Percentiles rank a stretch among this genome's conserved stretches.
These are phyloP conservation scores for Micronisus gabar DNA, from an alignment of 2,113 vertebrate genomes.

Conservation along the genomic window DNA sequence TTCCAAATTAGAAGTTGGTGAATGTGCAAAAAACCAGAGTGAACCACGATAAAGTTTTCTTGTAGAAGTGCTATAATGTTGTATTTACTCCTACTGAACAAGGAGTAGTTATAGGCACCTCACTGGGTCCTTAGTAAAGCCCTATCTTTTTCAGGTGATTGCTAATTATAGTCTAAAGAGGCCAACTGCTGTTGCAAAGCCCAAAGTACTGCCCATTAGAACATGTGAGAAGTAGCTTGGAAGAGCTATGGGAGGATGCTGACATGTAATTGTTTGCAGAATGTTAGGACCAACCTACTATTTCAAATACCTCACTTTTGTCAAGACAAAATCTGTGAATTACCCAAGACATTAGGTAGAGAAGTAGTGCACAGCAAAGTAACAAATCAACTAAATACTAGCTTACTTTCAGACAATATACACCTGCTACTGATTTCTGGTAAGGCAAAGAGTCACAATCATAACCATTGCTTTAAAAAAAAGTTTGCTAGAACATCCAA, in stretches of 20 bases:
- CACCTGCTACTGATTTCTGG: neutral
- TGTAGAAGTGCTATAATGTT: neutral
- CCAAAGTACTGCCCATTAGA: neutral
- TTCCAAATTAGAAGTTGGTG: neutral
- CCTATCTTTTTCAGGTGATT: neutral
- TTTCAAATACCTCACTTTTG: neutral
- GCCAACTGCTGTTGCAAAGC: neutral
- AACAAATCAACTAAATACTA: neutral
- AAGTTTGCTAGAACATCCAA: neutral
- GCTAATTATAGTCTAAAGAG: neutral
- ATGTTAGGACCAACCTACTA: neutral
- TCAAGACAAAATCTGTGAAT: conserved; percentile 32
- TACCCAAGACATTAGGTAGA: neutral
- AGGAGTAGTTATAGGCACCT: neutral
- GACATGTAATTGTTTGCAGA: neutral
- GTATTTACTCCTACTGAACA: neutral
- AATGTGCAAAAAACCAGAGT: neutral
- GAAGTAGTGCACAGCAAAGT: neutral
- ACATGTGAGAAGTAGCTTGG: conserved; percentile 8
- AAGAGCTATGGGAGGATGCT: neutral
- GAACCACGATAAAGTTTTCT: neutral
- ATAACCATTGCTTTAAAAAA: neutral
- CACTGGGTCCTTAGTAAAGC: neutral
- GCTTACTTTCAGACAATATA: neutral
- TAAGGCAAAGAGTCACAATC: neutral